Evolutionary conservation across 1,140 invertebrate genomes (phyloP).

Genomic region (Musca vetustissima): DNA sequence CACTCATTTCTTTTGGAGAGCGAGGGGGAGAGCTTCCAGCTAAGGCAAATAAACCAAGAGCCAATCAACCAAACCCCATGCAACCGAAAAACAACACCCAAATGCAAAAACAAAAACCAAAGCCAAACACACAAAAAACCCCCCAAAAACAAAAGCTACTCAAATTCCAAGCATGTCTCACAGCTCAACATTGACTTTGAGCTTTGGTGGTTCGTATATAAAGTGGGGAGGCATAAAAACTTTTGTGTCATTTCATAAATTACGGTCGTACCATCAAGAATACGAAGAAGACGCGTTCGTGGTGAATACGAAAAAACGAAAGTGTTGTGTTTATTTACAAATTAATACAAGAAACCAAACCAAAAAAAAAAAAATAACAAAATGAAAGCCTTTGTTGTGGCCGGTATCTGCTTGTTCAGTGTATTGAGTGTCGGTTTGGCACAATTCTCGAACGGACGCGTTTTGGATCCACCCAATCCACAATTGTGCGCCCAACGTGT

Average conservation of each 20-base stretch:
- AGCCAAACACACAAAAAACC: no score
- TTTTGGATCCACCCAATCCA: slow-evolving; percentile 73
- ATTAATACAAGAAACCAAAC: slow-evolving; percentile 21
- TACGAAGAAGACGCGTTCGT: neutral
- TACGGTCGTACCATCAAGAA: slow-evolving; percentile 25
- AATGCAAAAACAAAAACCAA: no score
- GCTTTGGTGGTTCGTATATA: slow-evolving; percentile 27
- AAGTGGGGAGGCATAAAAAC: slow-evolving; percentile 29
- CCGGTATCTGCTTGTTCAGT: slow-evolving; percentile 55
- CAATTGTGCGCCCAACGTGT: slow-evolving; percentile 70
- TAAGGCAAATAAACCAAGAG: no score
- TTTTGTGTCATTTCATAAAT: slow-evolving; percentile 31
- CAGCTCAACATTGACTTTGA: slow-evolving; percentile 8
- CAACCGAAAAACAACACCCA: no score
- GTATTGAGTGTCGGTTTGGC: slow-evolving; percentile 59
- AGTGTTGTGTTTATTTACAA: slow-evolving; percentile 21
- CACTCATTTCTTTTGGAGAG: no score
- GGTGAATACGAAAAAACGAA: slow-evolving; percentile 30
- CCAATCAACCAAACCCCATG: no score
- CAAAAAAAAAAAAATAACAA: no score
- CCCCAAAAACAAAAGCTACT: slow-evolving; percentile 7
- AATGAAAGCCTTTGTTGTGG: slow-evolving; percentile 57
- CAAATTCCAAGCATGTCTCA: neutral
- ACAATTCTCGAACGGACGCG: slow-evolving; percentile 70
- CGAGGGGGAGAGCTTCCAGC: no score